Conservation (phyloP, 2,113 vertebrate species). For the Sorex fumeus region DNA sequence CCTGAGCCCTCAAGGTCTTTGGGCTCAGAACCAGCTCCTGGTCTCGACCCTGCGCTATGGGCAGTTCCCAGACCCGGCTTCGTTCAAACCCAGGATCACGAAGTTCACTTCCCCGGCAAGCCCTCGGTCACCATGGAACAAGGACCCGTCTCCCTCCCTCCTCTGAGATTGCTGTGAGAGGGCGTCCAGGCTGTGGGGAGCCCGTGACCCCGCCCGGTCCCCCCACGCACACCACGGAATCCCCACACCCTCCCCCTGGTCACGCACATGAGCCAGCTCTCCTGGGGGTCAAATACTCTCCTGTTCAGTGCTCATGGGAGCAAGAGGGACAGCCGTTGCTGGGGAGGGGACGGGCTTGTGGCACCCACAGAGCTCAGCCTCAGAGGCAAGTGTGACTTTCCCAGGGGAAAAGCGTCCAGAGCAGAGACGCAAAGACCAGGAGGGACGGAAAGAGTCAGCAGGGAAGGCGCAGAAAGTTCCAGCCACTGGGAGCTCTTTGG, state of each 20-base stretch:
- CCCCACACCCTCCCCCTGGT: too few relatives aligned
- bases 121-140: background rate
- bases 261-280: background rate
- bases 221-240: background rate
- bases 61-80: background rate
- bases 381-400: conserved; percentile 5
- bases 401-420: background rate
- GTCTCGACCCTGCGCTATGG: background rate
- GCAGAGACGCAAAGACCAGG: background rate
- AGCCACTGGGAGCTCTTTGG: too few relatives aligned
- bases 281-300: too few relatives aligned
- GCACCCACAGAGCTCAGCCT: background rate
- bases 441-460: background rate
- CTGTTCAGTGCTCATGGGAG: too few relatives aligned
- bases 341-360: background rate
- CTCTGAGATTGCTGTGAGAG: background rate
- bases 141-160: background rate
- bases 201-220: background rate
- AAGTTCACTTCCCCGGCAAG: background rate
- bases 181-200: too few relatives aligned
- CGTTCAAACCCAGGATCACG: background rate
- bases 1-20: conserved; percentile 50
- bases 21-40: conserved; percentile 43
- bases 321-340: background rate
- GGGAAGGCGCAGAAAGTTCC: background rate